phyloP scores from a whole-genome alignment of 1,140 invertebrate species.

The Bombus impatiens region DNA sequence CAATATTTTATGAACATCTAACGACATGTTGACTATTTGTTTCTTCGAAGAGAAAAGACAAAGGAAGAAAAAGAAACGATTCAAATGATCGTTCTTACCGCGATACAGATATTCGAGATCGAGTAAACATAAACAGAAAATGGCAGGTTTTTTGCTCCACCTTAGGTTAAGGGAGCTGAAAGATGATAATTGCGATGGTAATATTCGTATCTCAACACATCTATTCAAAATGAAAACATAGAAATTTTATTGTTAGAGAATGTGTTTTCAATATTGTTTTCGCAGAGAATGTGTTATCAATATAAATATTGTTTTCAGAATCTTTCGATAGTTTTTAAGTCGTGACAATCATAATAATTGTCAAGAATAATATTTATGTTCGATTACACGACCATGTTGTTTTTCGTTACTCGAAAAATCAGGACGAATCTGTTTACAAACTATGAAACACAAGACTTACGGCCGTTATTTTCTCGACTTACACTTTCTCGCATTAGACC shows the following conservation, averaged over 20 bases:
- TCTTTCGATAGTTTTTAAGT: not conserved
- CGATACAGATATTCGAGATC: not conserved
- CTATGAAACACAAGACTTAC: conserved; percentile 3
- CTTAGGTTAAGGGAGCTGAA: not conserved
- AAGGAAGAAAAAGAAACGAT: not conserved
- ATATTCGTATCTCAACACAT: not conserved
- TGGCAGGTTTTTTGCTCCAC: not conserved
- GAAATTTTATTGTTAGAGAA: not conserved
- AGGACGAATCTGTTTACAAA: conserved; percentile 45
- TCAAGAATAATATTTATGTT: not conserved
- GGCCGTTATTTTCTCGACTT: conserved; percentile 29
- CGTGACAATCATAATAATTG: not conserved
- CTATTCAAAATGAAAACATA: not conserved
- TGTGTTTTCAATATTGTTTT: not conserved
- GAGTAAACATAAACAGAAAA: not conserved
- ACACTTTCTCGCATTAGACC: not conserved
- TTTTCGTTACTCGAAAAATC: conserved; percentile 33
- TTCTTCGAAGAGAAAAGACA: not conserved
- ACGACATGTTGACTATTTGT: not conserved
- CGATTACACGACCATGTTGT: not conserved
- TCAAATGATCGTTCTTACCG: not conserved
- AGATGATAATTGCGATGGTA: not conserved
- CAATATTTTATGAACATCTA: not conserved
- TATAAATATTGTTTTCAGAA: not conserved
- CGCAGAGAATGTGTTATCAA: not conserved